phyloP scores from a whole-genome alignment of 2,113 vertebrate species.

The Cavia aperea region DNA sequence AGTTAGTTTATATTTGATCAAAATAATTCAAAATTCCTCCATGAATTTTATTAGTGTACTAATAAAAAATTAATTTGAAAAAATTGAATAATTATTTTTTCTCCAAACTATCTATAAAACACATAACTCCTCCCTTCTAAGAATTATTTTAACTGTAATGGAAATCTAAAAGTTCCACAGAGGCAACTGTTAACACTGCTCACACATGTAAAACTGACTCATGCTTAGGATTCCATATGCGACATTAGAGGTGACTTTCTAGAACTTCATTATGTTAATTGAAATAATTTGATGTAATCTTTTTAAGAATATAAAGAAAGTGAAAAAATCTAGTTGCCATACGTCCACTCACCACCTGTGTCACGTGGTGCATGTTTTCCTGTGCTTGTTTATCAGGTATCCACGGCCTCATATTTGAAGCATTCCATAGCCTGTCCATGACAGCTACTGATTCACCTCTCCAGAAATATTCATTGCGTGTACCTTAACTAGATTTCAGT shows the following conservation, averaged over 20 bases:
- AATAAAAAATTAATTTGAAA: background rate
- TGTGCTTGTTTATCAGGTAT: rapidly evolving
- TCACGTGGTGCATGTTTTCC: rapidly evolving
- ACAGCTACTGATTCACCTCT: rapidly evolving
- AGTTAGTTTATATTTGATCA: background rate
- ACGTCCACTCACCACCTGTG: rapidly evolving
- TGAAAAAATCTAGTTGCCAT: background rate
- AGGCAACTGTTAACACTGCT: background rate
- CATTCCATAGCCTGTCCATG: background rate
- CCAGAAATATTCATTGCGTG: background rate
- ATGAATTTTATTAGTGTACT: too few relatives aligned
- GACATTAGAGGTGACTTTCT: background rate
- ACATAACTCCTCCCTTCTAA: background rate
- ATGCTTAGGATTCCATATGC: background rate
- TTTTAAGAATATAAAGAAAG: background rate
- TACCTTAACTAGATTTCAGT: background rate
- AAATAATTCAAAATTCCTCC: background rate
- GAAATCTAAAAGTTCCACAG: background rate
- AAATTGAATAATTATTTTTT: background rate
- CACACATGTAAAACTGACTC: background rate
- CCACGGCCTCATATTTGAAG: background rate
- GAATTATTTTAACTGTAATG: background rate
- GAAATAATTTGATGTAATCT: background rate
- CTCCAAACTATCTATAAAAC: background rate
- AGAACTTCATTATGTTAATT: background rate